Evolutionary conservation across 1,140 invertebrate genomes (phyloP), one percentile per base, ranked within the genome.

Genomic region (Antheraea pernyi): DNA sequence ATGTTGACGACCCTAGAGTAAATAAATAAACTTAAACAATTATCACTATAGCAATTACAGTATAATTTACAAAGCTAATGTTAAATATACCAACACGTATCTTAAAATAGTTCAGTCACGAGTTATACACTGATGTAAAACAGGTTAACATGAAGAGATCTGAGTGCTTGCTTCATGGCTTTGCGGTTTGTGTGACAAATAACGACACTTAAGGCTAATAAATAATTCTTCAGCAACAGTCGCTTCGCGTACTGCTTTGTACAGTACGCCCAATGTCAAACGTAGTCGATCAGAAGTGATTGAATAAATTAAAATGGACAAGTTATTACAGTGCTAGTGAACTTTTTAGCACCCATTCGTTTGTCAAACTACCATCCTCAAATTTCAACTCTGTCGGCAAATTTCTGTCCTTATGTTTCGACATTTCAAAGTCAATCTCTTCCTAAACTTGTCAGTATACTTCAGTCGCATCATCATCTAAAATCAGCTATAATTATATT

Each of bases 141-240:
- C 46, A 53, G 46, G 16, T 13, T 53, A 53, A 53, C 46, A 53
- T 53, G 46, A 53, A 53, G 46, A 53, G 46, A 10, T 53, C 46
- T 53, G 46, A 53, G 46, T 53, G 46, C 46, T 53, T 53, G 11
- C 16, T 10, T 53, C 13, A 53, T 53, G 16, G 46, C 48, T 64
- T 48, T 64, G 70, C 64, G 59, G 59, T 67, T 67, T 39, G 0
- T 67, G 66, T 68, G 70, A 71, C 61, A 71, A 71, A 71, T 71
- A 48, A 61, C 13, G 65, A 16, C 60, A 68, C 70, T 71, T 67
- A 53, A 16, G 6, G 11, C 39, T 42, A 7, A 42, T 42, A 53
- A 53, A 53, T 53, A 53, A 53, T 53, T 53, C 46, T 53, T 53
- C 46, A 53, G 46, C 16, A 16, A 53, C 16, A 13, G 16, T n/a